phyloP scores from a whole-genome alignment of 1,140 invertebrate genomes.

The Ectropis grisescens region DNA sequence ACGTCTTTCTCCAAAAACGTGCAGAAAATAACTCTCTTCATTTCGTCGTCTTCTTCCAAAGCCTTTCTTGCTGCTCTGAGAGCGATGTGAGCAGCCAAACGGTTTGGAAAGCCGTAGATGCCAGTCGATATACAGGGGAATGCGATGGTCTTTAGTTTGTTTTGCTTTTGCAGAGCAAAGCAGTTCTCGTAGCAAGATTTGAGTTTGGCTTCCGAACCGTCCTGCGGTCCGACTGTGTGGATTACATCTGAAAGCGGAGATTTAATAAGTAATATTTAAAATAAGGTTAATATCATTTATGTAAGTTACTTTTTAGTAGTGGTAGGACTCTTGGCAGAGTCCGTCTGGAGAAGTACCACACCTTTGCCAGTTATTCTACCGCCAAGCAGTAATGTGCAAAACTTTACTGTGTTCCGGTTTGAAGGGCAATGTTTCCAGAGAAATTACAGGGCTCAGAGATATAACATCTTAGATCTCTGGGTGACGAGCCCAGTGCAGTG shows the following conservation, averaged over 20 bases:
- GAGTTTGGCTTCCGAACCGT: constrained; percentile 77
- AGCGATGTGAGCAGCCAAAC: constrained; percentile 81
- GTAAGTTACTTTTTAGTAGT: no score
- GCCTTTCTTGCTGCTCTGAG: constrained; percentile 76
- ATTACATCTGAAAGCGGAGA: constrained; percentile 78
- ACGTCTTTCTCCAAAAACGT: constrained; percentile 81
- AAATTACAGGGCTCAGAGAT: no score
- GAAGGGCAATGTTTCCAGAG: no score
- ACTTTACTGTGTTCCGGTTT: no score
- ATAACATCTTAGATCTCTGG: no score
- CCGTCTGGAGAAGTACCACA: no score
- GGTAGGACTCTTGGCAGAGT: no score
- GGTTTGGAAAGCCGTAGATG: constrained; percentile 87
- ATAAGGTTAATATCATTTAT: no score
- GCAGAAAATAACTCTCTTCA: constrained; percentile 88
- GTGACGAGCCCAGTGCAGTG: no score
- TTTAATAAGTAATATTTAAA: no score
- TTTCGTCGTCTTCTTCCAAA: constrained; percentile 74
- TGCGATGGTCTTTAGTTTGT: constrained; percentile 78
- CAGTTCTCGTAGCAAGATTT: constrained; percentile 79
- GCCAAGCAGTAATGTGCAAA: no score
- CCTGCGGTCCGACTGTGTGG: constrained; percentile 86
- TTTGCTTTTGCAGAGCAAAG: constrained; percentile 72
- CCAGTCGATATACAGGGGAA: constrained; percentile 92
- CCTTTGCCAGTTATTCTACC: no score